These are phyloP conservation scores for Drosophila trapezifrons DNA, from an alignment of 1,140 invertebrate species.

Conservation along the genomic window DNA sequence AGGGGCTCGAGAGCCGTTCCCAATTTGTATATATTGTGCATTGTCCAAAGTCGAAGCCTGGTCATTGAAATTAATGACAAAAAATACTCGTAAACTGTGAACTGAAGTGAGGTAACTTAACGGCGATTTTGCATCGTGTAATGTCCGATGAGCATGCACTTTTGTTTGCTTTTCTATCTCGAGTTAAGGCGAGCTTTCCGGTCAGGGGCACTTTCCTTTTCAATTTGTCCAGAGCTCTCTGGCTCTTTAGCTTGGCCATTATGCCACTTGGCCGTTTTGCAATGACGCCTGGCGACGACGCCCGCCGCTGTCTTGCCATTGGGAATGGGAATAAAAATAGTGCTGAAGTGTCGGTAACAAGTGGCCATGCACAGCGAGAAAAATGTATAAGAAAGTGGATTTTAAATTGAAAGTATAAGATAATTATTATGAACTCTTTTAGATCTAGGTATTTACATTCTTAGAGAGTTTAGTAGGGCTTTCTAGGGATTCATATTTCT, in stretches of 20 bases:
- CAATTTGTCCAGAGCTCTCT: conserved; percentile 47
- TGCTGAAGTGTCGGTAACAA: conserved; percentile 45
- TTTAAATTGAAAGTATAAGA: no score
- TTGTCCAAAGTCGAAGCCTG: conserved; percentile 29
- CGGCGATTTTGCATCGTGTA: conserved; percentile 36
- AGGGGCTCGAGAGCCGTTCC: conserved; percentile 9
- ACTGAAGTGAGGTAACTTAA: conserved; percentile 28
- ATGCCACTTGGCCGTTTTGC: conserved; percentile 68
- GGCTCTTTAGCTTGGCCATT: conserved; percentile 64
- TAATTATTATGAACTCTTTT: no score
- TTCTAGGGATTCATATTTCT: background rate
- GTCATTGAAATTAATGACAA: conserved; percentile 67
- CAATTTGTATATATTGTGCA: conserved; percentile 12
- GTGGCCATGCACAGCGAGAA: conserved; percentile 57
- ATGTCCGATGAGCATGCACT: conserved; percentile 70
- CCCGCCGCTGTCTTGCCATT: conserved; percentile 40
- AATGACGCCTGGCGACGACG: conserved; percentile 44
- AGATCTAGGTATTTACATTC: background rate
- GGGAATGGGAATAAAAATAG: conserved; percentile 29
- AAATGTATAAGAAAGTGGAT: no score
- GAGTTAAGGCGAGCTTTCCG: conserved; percentile 54
- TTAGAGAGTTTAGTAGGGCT: background rate
- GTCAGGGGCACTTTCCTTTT: conserved; percentile 81
- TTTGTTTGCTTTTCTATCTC: conserved; percentile 38
- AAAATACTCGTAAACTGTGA: background rate